Base-by-base conservation (phyloP, 2,797 vertebrate genomes). In the Oryzias dopingdopingensis region DNA sequence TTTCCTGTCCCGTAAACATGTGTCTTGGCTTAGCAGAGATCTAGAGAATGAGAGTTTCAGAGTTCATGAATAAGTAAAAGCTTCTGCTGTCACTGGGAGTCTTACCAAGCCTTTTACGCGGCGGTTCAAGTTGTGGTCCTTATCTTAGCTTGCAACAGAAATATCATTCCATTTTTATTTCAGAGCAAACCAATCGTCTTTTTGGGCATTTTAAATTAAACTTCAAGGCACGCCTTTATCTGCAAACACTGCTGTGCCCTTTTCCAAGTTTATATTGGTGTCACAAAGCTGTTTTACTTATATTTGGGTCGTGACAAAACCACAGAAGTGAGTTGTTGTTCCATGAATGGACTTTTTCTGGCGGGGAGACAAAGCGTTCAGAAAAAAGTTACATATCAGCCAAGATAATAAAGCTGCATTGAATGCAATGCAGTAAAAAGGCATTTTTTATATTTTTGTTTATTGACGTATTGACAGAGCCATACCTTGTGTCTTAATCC, bases 171-270 rank as follows among this genome's bases (percentile, higher is more conserved):
- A 42, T 24, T n/a, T 50, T 59, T n/a, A 46, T 58, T 14, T 50
- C 54, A 66, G 18, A 66, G 41, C 58, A 76, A 74, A 62, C 42
- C 15, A 6, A 26, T 37, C 40, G 60, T 67, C 63, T 57, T 65
- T 15, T 60, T 5, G 32, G 47, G n/a, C 24, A 71, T 70, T 65
- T 65, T 65, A 52, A 43, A 57, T 20, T 20, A 37, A 14, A 46
- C 57, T 61, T 51, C 14, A 49, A 69, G 60, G 42, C 49, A 43
- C 63, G 43, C 48, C 52, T 44, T 44, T 32, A 56, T 59, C 59
- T 70, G 43, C 72, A 63, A 63, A 72, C 46, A 65, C 60, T 65
- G 65, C 56, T 26, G 45, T 61, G 44, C n/a, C 65, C 62, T 40
- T 65, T 56, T 29, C 32, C 40, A 37, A 55, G 50, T 68, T 72